Base-by-base conservation (phyloP, 1,140 invertebrate genomes). In the Aphelenchoides besseyi region DNA sequence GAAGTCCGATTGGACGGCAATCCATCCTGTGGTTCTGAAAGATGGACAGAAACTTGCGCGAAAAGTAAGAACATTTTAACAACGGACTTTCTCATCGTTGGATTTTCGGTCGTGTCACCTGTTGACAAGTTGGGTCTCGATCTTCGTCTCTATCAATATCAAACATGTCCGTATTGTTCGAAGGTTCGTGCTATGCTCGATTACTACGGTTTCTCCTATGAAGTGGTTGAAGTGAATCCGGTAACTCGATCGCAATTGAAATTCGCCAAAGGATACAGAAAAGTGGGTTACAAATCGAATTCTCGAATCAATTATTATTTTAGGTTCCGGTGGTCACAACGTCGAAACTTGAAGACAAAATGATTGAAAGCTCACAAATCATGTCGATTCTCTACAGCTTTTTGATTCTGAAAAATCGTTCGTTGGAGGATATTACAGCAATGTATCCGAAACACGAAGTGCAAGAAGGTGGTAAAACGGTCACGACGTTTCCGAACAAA, bases 161-260 rank as follows among this genome's bases (percentile, higher is more conserved):
- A 95, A 81, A 95, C 93, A 1, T 98, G 95, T 86, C 96, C 96
- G 33, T 99, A 98, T 86, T 98, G 96, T 85, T 98, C 94, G 82
- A 99, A 98, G 63, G 92, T 97, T 0, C 88, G 96, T 72, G 90
- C 93, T 18, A 92, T 93, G 85, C 86, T 99, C 2, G 94, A 98
- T 86, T 94, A 91, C 81, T 90, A 92, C 86, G 95, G 95, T 2
- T 89, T 98, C 63, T 92, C 92, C 0, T 98, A 98, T 86, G 91
- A 97, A 82, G 88, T 98, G 16, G 91, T 98, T 16, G 96, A 99
- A 88, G 96, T 98, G 0, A 92, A 97, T 87, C 92, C 94, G 33
- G 92, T 98, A 1, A 87, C 94, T 0, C 88, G 92, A 36, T 90
- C 91, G 77, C 91, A 97, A 83, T 90, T 97, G 35, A 92, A 91